Base-by-base conservation (phyloP, 2,797 vertebrate species). In the Emys orbicularis region DNA sequence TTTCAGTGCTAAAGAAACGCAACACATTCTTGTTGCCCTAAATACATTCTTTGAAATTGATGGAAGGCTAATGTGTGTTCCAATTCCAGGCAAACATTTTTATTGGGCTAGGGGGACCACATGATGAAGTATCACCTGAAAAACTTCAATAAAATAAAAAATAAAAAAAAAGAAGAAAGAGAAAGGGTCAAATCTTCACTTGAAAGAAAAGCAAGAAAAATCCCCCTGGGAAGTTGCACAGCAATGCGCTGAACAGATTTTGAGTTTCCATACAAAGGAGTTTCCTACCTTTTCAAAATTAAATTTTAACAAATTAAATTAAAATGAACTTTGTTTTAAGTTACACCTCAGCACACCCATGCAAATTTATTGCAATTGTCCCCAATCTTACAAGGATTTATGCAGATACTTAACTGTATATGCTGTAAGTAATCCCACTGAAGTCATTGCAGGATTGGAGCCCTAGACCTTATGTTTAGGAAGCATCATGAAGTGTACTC, bases 81-180 rank as follows among this genome's bases (percentile, higher is more conserved):
- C 61, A 95, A 96, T 83, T 92, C 72, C 47, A 94, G 82, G 81
- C 61, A 88, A 83, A 47, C 49, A 72, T 13, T 76, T 77, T 81
- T 84, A 56, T 31, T 57, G 72, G 74, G 79, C 52, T 90, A 59
- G 61, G 81, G n/a, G 56, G 44, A 89, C 65, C 41, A 23, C 54
- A 89, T 84, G 41, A 89, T 81, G 87, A 86, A 80, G 56, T 84
- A 89, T 94, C 79, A 91, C 84, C 31, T 34, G 79, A 81, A 72
- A 89, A 93, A 81, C 54, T 50, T 44, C 25, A 49, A 49, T 5
- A 77, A 31, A 77, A 31, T 27, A 49, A 77, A 76, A 76, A n/a
- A n/a, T n/a, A n/a, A 47, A 76, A 37, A 52, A 54, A 49, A 44
- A 81, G 65, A 25, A 72, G 72, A 59, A 76, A 49, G 68, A 21